Evolutionary conservation across 1,140 invertebrate species (phyloP), one percentile per base, ranked within the genome.

Genomic region (Nixonia krombeini): DNA sequence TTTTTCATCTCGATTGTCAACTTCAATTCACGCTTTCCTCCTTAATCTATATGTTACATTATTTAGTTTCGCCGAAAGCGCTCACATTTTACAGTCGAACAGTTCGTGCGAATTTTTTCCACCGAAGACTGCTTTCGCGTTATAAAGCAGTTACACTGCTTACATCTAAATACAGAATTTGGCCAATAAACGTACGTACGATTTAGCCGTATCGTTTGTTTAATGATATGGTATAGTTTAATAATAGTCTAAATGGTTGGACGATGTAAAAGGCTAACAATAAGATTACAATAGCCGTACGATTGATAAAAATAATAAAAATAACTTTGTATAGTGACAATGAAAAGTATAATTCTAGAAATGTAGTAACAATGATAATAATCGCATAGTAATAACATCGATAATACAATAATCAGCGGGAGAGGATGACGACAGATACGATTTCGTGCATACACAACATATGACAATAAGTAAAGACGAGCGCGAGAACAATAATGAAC

Each of bases 341-440:
- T 7, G 31, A 35, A 2, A 49, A 23, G 13, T 44, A 49, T 38
- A 65, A 64, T 56, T 57, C 23, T 52, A 69, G 38, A 51, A 53
- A 50, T 51, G 33, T 57, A 71, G 44, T 53, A 10, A 66, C 63
- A 67, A 56, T 21, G 45, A 57, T 57, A 57, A 52, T 50, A 58
- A 16, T 9, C 31, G n/a, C n/a, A n/a, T n/a, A n/a, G n/a, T n/a
- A 67, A 70, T 55, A 61, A 73, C 57, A 67, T 55, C 41, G 49
- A 68, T 66, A 53, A 72, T 28, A 16, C 25, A 49, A 35, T 37
- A 31, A 35, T 37, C n/a, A n/a, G n/a, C n/a, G 8, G 35, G 25
- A 41, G 26, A 50, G 49, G 35, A 51, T 72, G 56, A 57, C 69
- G 35, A n/a, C 65, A 65, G 51, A 40, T 64, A 52, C 67, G 61